Percentiles rank a stretch among this genome's conserved stretches.
Evolutionary conservation across 2,113 vertebrate species (phyloP).

Genomic region (Oplegnathus fasciatus): DNA sequence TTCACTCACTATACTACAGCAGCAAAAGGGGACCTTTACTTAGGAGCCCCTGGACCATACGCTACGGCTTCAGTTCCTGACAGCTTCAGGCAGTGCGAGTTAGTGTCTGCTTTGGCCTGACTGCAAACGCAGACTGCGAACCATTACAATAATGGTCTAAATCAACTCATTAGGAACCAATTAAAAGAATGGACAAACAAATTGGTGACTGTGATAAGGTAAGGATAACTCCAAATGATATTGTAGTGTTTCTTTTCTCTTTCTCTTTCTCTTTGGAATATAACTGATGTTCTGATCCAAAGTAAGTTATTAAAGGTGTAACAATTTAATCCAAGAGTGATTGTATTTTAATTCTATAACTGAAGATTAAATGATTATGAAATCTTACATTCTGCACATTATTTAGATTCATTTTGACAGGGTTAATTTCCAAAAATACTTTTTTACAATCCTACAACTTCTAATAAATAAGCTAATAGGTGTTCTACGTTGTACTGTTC

Average conservation of each 20-base stretch:
- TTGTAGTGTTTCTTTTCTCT: slow-evolving; percentile 57
- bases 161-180: slow-evolving; percentile 76
- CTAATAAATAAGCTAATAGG: slow-evolving; percentile 23
- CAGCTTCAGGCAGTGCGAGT: slow-evolving; percentile 60
- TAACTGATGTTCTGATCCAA: not conserved
- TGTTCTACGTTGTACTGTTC: not conserved
- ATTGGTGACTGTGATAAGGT: slow-evolving; percentile 55
- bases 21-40: slow-evolving; percentile 65
- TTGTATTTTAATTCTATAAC: not conserved
- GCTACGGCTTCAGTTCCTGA: slow-evolving; percentile 60
- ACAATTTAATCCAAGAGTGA: not conserved
- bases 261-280: no score
- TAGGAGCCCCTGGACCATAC: slow-evolving; percentile 51
- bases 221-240: slow-evolving; percentile 52
- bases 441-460: slow-evolving; percentile 11
- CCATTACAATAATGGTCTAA: slow-evolving; percentile 52
- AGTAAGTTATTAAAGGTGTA: not conserved
- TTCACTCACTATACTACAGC: slow-evolving; percentile 63
- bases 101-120: slow-evolving; percentile 44
- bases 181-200: slow-evolving; percentile 66
- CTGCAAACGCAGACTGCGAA: slow-evolving; percentile 49
- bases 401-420: not conserved
- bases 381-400: not conserved
- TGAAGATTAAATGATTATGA: not conserved
- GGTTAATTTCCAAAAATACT: not conserved